These are phyloP conservation scores for Ia io DNA, from an alignment of 2,113 vertebrate genomes.

Conservation along the genomic window DNA sequence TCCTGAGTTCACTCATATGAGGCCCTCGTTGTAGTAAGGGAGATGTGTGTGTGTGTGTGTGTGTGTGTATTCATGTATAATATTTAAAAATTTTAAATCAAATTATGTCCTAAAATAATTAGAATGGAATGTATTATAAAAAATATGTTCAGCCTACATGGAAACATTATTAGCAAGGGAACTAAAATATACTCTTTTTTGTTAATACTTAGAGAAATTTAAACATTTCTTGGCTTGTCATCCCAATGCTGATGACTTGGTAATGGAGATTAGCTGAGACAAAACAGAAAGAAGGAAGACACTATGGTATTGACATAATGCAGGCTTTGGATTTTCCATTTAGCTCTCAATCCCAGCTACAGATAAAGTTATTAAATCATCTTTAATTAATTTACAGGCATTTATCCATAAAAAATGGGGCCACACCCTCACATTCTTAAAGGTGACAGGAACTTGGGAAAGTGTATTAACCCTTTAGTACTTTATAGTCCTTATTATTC, in stretches of 20 bases:
- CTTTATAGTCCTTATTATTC: neutral
- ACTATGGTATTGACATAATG: neutral
- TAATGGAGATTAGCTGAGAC: neutral
- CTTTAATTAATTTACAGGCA: neutral
- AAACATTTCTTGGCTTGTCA: neutral
- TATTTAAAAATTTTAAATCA: neutral
- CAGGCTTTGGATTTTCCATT: neutral
- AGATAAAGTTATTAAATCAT: neutral
- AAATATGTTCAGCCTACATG: neutral
- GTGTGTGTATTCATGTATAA: neutral
- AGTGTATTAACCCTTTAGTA: neutral
- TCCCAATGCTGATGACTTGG: neutral
- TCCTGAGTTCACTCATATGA: neutral
- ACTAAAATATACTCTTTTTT: neutral
- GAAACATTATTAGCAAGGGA: slow-evolving; percentile 8
- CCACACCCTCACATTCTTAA: neutral
- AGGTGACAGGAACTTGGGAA: neutral
- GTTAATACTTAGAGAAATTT: neutral
- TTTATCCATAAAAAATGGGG: neutral
- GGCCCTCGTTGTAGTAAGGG: neutral
- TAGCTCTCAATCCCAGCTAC: neutral
- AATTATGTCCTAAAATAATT: slow-evolving; percentile 23
- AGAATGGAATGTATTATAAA: neutral
- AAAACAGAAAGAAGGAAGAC: neutral
- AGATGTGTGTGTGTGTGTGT: too few species aligned